Percentiles rank a stretch among this genome's conserved stretches.
Evolutionary conservation across 2,797 vertebrate genomes (phyloP).

Genomic region (Scyliorhinus canicula): DNA sequence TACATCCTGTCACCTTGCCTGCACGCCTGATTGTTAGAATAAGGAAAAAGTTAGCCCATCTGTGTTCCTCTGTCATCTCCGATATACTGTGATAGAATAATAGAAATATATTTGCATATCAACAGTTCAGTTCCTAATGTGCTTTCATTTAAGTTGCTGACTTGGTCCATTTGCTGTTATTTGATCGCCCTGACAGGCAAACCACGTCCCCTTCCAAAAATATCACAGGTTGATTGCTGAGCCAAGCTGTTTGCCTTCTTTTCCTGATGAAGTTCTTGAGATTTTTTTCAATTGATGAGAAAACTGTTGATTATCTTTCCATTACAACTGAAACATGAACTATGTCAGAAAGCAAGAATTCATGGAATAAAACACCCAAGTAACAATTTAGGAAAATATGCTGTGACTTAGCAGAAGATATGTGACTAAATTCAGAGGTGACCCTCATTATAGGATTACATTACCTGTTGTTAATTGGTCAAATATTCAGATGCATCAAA

Average conservation of each 20-base stretch:
- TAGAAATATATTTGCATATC: slow-evolving; percentile 46
- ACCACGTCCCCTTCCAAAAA: slow-evolving; percentile 45
- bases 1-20: not conserved
- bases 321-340: not conserved
- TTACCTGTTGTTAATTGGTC: slow-evolving; percentile 36
- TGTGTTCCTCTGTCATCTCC: slow-evolving; percentile 45
- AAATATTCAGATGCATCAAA: slow-evolving; percentile 45
- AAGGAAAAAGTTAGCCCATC: slow-evolving; percentile 34
- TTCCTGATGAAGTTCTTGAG: slow-evolving; percentile 35
- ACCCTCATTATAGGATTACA: not conserved
- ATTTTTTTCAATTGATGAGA: not conserved
- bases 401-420: not conserved
- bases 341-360: not conserved
- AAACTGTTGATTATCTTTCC: not conserved
- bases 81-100: slow-evolving; percentile 43
- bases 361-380: no score
- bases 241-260: slow-evolving; percentile 41
- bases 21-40: slow-evolving; percentile 37
- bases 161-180: slow-evolving; percentile 43
- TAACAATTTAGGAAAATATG: not conserved
- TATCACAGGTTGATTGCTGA: slow-evolving; percentile 44
- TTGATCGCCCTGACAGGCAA: slow-evolving; percentile 50
- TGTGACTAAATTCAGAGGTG: not conserved
- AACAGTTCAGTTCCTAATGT: slow-evolving; percentile 42
- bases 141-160: slow-evolving; percentile 45